A percentile compares a stretch with the other conserved stretches of the same genome.
These are phyloP conservation scores for Chalcis sispes DNA, from an alignment of 2,888 invertebrate species.

Conservation along the genomic window DNA sequence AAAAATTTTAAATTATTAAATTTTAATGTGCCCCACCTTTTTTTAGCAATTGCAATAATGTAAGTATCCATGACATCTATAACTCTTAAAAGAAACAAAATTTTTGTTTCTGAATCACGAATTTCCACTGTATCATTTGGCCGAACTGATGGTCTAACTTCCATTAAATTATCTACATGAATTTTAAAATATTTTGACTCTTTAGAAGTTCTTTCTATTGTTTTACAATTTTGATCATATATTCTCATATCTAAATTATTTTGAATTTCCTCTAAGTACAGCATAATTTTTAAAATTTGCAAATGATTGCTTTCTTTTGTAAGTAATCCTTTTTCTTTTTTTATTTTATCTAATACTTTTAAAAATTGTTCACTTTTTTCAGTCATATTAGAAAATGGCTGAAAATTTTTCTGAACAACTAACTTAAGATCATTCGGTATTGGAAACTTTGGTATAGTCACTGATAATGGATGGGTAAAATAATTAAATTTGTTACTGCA, in stretches of 20 bases:
- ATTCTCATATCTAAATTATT: not conserved
- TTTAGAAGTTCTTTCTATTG: not conserved
- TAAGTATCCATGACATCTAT: not conserved
- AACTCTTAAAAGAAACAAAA: conserved; percentile 1
- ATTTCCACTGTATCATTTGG: not conserved
- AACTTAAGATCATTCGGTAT: not conserved
- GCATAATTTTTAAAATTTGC: conserved; percentile 33
- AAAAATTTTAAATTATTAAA: not conserved
- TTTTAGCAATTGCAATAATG: conserved; percentile 6
- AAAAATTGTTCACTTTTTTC: conserved; percentile 7
- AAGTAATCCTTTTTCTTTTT: conserved; percentile 11
- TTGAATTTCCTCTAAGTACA: conserved; percentile 39
- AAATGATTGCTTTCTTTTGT: conserved; percentile 29
- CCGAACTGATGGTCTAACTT: conserved; percentile 13
- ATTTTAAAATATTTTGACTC: conserved; percentile 7
- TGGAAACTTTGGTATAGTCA: not conserved
- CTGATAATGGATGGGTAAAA: too few species aligned
- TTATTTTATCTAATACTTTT: conserved; percentile 11
- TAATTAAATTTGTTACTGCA: too few species aligned
- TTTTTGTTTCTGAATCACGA: not conserved
- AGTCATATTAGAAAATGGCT: conserved; percentile 77
- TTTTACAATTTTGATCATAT: not conserved
- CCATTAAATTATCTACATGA: conserved; percentile 4
- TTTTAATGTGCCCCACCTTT: conserved; percentile 3
- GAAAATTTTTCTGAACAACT: conserved; percentile 71